phyloP scores from a whole-genome alignment of 2,113 vertebrate species.

The Aramus guarauna region DNA sequence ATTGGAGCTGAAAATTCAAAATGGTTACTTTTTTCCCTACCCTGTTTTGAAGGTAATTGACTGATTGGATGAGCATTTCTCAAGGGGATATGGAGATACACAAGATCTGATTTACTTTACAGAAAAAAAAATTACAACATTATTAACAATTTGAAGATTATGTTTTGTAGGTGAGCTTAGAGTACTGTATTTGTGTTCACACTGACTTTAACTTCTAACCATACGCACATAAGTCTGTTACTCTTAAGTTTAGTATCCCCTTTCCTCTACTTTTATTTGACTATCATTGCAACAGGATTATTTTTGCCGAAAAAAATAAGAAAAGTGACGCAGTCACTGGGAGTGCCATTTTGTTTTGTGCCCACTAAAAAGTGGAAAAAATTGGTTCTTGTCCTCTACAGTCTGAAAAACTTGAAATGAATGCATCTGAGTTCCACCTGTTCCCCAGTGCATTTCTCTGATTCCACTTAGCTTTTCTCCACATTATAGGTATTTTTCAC shows the following conservation, averaged over 20 bases:
- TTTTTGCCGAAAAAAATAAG: background rate
- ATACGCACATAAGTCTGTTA: rapidly evolving
- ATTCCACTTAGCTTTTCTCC: background rate
- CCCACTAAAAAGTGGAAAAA: background rate
- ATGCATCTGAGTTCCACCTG: background rate
- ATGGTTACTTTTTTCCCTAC: background rate
- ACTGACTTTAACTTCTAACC: background rate
- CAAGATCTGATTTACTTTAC: background rate
- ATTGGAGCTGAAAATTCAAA: background rate
- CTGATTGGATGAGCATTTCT: background rate
- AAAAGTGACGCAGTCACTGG: background rate
- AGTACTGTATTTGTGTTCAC: background rate
- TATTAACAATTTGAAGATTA: background rate
- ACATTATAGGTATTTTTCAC: background rate
- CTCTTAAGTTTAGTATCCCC: background rate
- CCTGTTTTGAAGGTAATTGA: background rate
- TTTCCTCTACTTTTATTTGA: background rate
- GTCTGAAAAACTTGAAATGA: background rate
- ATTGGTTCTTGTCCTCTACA: background rate
- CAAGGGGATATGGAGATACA: background rate
- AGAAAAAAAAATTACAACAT: background rate
- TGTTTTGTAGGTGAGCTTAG: background rate
- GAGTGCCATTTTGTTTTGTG: background rate
- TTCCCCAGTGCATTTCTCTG: background rate
- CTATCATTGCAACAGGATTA: background rate